These are phyloP conservation scores for Garra rufa DNA, from an alignment of 2,113 vertebrate species.

Conservation along the genomic window DNA sequence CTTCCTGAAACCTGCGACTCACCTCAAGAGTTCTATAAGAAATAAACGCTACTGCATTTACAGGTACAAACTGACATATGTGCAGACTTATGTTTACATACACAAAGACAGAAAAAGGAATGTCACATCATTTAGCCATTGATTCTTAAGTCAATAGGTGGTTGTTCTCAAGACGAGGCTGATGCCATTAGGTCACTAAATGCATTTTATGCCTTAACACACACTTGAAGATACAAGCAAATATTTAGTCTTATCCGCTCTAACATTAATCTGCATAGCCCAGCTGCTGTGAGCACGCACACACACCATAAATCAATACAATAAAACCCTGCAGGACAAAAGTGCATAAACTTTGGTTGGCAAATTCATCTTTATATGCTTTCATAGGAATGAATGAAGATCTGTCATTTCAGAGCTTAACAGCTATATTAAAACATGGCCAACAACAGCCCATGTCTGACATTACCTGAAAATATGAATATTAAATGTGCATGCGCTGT, in stretches of 20 bases:
- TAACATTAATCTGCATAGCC: conserved; percentile 36
- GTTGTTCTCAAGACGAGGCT: background rate
- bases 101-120: background rate
- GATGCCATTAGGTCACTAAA: conserved; percentile 5
- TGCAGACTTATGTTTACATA: background rate
- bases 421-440: background rate
- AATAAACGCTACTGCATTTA: background rate
- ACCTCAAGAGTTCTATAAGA: background rate
- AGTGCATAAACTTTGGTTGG: background rate
- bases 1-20: background rate
- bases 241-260: conserved; percentile 53
- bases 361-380: conserved; percentile 6
- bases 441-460: background rate
- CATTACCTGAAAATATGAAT: background rate
- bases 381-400: background rate
- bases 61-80: background rate
- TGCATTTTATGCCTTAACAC: background rate
- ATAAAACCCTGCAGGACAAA: conserved; percentile 26
- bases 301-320: conserved; percentile 27
- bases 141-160: background rate
- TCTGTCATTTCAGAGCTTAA: background rate
- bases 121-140: background rate
- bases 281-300: conserved; percentile 38
- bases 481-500: background rate
- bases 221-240: conserved; percentile 18